Evolutionary conservation across 2,888 invertebrate genomes (phyloP), one percentile per base, ranked within the genome.

Genomic region (Lobophora halterata): DNA sequence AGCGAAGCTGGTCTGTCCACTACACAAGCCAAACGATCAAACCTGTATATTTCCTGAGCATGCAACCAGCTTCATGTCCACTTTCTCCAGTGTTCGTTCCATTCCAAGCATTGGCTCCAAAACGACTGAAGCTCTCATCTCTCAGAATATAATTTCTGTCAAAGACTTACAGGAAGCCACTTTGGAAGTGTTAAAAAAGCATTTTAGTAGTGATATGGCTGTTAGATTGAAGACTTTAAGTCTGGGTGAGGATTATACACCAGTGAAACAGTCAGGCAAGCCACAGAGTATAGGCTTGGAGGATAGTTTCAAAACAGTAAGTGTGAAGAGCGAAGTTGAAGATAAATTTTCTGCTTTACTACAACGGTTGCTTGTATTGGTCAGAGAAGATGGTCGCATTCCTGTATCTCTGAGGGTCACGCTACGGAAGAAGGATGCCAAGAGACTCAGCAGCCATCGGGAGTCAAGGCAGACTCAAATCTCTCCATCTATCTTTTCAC

Each of bases 21-120:
- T 90, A 48, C 89, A 94, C 65, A 95, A 95, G 71, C 96, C 96
- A 3, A 93, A 95, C 71, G 91, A 95, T 62, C 96, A 96, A 75
- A 95, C 95, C 0, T 89, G 92, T 12, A 82, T 95, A 48, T 93
- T 91, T 49, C 94, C 96, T 3, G 91, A 91, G 48, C 89, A 90
- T 60, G 91, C 90, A 4, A 74, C 88, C 31, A 86, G 87, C 44
- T 90, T 95, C 55, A 89, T 96, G 86, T 88, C 90, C 1, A 89
- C 90, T 13, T 79, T 95, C 45, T 79, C 85, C 21, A 83, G 88
- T 55, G 79, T 94, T 17, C 87, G 90, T 19, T 85, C 88, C 47
- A 91, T 95, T 60, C 94, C 93, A 40, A 95, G 95, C 24, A 92
- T 96, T 55, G 96, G 96, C 3, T 88, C 90, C 34, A 92, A 92